Evolutionary conservation across 2,797 vertebrate species (phyloP).

Genomic region (Cirrhinus molitorella): DNA sequence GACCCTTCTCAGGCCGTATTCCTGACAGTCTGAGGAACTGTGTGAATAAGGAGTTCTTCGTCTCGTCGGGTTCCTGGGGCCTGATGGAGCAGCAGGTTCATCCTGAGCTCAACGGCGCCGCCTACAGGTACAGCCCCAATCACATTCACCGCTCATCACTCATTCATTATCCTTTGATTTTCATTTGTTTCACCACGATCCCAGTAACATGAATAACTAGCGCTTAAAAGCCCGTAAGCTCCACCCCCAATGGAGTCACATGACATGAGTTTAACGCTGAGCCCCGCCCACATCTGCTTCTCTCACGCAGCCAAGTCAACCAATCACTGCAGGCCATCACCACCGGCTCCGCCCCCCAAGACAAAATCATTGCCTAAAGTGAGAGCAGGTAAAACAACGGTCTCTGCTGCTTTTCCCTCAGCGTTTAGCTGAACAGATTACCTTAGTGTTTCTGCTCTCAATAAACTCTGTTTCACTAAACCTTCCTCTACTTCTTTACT

Average conservation of each 20-base stretch:
- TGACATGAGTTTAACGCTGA: conserved; percentile 69
- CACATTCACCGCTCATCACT: not conserved
- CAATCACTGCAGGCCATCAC: conserved; percentile 77
- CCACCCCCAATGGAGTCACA: conserved; percentile 21
- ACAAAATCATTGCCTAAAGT: conserved; percentile 85
- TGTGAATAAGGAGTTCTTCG: conserved; percentile 98
- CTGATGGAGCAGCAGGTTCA: conserved; percentile 92
- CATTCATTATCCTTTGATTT: conserved; percentile 2
- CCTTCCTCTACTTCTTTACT: not conserved
- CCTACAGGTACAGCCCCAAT: conserved; percentile 88
- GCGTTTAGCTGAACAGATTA: not conserved
- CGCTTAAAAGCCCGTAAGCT: not conserved
- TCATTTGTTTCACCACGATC: not conserved
- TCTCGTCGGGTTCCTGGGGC: conserved; percentile 91
- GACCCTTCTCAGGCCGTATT: conserved; percentile 85
- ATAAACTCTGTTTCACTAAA: conserved; percentile 6
- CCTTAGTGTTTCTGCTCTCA: not conserved
- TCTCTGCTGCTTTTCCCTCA: not conserved
- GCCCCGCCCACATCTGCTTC: conserved; percentile 74
- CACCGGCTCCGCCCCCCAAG: conserved; percentile 73
- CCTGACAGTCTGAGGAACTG: conserved; percentile 97
- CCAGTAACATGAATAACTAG: not conserved
- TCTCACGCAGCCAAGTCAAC: conserved; percentile 81
- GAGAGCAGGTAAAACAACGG: conserved; percentile 78
- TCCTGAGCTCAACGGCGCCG: conserved; percentile 94